phyloP scores from a whole-genome alignment of 2,888 invertebrate species.

The Xanthorhoe spadicearia region DNA sequence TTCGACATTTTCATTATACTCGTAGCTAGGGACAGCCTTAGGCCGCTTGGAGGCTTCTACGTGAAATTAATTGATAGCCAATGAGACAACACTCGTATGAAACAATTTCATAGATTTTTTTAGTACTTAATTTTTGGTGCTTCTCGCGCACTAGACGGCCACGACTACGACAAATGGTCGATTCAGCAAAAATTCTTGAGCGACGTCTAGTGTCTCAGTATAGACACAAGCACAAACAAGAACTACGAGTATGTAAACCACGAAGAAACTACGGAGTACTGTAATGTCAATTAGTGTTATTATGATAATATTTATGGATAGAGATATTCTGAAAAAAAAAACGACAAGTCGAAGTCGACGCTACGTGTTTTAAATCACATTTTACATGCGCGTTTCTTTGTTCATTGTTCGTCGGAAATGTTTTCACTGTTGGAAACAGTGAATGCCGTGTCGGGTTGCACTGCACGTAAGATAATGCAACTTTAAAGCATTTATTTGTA shows the following conservation, averaged over 20 bases:
- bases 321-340: neutral
- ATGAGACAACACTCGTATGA: too few relatives aligned
- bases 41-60: constrained; percentile 3
- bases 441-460: constrained; percentile 6
- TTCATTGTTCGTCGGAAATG: constrained; percentile 23
- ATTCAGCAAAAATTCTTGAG: too few relatives aligned
- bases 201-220: too few relatives aligned
- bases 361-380: constrained; percentile 29
- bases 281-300: too few relatives aligned
- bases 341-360: too few relatives aligned
- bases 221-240: too few relatives aligned
- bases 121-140: too few relatives aligned
- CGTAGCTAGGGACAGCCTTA: constrained; percentile 2
- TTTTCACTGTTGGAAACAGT: constrained; percentile 5
- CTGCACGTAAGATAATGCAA: constrained; percentile 4
- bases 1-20: constrained; percentile 19
- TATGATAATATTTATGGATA: neutral
- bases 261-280: too few relatives aligned
- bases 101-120: too few relatives aligned
- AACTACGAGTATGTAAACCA: too few relatives aligned
- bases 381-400: constrained; percentile 20
- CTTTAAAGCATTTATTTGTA: neutral
- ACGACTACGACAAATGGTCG: too few relatives aligned
- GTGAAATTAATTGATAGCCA: neutral
- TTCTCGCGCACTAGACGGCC: too few relatives aligned